Percentiles rank a stretch among this genome's conserved stretches.
Evolutionary conservation across 1,140 invertebrate species (phyloP).

Genomic region (Tribolium castaneum): DNA sequence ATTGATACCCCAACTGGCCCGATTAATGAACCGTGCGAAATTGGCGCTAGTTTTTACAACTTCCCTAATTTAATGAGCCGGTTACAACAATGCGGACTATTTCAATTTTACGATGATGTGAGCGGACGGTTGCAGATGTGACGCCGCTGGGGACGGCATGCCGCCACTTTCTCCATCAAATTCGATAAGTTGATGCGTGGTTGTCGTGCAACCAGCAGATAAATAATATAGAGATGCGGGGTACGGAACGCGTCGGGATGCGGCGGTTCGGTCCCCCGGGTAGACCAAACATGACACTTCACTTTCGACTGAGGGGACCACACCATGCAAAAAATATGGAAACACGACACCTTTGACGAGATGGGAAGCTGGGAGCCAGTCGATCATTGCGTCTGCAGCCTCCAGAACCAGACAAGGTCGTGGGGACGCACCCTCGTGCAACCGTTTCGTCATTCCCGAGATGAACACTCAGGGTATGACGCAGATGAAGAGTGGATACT

Average conservation of each 20-base stretch:
- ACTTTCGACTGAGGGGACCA: constrained; percentile 50
- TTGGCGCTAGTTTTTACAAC: constrained; percentile 33
- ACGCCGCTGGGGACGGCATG: constrained; percentile 6
- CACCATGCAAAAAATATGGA: constrained; percentile 49
- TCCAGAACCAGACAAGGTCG: constrained; percentile 4
- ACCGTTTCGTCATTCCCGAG: not conserved
- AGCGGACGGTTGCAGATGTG: not conserved
- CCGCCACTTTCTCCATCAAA: constrained; percentile 47
- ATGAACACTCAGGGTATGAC: not conserved
- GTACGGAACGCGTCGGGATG: constrained; percentile 42
- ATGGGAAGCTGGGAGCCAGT: constrained; percentile 28
- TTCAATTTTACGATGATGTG: constrained; percentile 23
- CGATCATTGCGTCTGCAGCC: constrained; percentile 17
- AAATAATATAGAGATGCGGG: constrained; percentile 52
- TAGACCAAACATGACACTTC: constrained; percentile 57
- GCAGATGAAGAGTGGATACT: not conserved
- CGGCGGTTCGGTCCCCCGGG: constrained; percentile 45
- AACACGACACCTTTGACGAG: constrained; percentile 53
- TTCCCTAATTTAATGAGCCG: constrained; percentile 20
- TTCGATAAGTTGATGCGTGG: constrained; percentile 51
- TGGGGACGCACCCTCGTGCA: constrained; percentile 4
- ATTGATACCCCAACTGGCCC: constrained; percentile 24
- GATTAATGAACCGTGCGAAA: constrained; percentile 23
- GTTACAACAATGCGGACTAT: not conserved
- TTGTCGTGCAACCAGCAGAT: constrained; percentile 52